Evolutionary conservation across 2,113 vertebrate genomes (phyloP).

Genomic region (Corythornis madagascariensis): DNA sequence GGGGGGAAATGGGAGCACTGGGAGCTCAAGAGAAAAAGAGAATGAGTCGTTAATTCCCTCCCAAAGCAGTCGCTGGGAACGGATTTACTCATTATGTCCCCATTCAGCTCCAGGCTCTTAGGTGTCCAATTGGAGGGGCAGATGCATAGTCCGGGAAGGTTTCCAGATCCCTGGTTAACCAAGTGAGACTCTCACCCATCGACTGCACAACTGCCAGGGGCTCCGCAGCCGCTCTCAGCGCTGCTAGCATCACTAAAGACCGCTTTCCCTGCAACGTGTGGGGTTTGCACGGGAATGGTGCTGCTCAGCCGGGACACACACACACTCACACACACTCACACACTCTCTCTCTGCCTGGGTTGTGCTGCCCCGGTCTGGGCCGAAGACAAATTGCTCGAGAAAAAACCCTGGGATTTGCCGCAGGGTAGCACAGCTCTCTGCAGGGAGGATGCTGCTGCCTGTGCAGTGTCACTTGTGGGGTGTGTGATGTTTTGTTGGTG

Average conservation of each 20-base stretch:
- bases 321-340: background rate
- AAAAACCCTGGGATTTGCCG: background rate
- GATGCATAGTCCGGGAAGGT: constrained; percentile 55
- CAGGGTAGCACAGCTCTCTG: background rate
- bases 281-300: background rate
- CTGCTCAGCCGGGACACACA: background rate
- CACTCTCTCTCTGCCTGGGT: background rate
- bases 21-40: background rate
- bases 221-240: background rate
- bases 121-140: constrained; percentile 54
- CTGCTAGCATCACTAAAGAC: background rate
- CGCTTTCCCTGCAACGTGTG: background rate
- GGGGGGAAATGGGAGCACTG: background rate
- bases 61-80: constrained; percentile 8
- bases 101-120: constrained; percentile 63
- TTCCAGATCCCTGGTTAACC: constrained; percentile 51
- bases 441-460: background rate
- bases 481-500: background rate
- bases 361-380: constrained; percentile 52
- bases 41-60: constrained; percentile 53
- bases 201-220: constrained; percentile 26
- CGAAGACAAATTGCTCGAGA: background rate
- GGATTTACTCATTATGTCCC: constrained; percentile 62
- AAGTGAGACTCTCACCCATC: constrained; percentile 45
- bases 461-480: background rate